A percentile compares a stretch with the other conserved stretches of the same genome.
These are phyloP conservation scores for Acanthoscelides obtectus DNA, from an alignment of 2,888 invertebrate genomes.

Conservation along the genomic window DNA sequence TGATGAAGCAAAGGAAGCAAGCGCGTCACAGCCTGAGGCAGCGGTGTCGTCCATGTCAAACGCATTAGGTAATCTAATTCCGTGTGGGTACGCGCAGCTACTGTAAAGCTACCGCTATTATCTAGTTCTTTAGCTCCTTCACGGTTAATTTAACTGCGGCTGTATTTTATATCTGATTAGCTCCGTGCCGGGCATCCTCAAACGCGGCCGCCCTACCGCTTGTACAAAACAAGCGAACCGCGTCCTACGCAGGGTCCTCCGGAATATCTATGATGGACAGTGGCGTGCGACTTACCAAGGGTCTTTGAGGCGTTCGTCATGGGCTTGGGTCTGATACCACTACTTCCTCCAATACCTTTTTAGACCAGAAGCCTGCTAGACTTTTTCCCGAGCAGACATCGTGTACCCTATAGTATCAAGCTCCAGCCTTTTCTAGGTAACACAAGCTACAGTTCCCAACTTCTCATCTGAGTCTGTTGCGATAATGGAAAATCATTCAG, in stretches of 20 bases:
- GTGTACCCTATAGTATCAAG: too few species aligned
- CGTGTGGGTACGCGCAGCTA: background rate
- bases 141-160: constrained; percentile 30
- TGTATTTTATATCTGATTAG: constrained; percentile 34
- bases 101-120: constrained; percentile 26
- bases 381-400: too few species aligned
- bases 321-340: too few species aligned
- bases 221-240: constrained; percentile 18
- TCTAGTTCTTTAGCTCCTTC: constrained; percentile 28
- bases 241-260: background rate
- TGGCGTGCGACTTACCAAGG: background rate
- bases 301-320: too few species aligned
- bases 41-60: background rate
- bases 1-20: background rate
- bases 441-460: too few species aligned
- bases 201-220: constrained; percentile 10
- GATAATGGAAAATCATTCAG: too few species aligned
- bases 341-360: too few species aligned
- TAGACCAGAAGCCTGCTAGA: too few species aligned
- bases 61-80: background rate
- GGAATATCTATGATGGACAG: background rate
- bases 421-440: too few species aligned
- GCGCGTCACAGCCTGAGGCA: background rate
- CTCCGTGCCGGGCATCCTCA: constrained; percentile 28
- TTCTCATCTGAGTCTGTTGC: too few species aligned